A percentile compares a stretch with the other conserved stretches of the same genome.
phyloP scores from a whole-genome alignment of 2,797 vertebrate species.

The Buceros bicornis region DNA sequence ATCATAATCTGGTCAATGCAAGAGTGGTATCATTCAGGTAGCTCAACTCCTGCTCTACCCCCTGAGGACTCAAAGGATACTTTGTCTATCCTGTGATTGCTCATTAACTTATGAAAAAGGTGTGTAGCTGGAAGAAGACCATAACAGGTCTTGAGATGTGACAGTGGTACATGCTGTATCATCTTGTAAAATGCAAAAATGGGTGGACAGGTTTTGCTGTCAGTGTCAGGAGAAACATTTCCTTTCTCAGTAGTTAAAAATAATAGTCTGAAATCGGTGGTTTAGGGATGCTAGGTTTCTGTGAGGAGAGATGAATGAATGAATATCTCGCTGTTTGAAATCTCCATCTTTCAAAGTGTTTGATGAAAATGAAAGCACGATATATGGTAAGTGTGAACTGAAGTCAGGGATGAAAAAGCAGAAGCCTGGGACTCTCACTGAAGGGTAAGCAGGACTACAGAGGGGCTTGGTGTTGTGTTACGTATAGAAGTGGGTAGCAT shows the following conservation, averaged over 20 bases:
- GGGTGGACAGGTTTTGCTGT: constrained; percentile 9
- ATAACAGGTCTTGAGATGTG: background rate
- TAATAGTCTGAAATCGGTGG: constrained; percentile 37
- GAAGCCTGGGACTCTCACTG: background rate
- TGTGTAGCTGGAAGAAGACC: background rate
- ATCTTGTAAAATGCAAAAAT: constrained; percentile 37
- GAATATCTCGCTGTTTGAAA: constrained; percentile 47
- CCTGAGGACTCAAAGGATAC: constrained; percentile 26
- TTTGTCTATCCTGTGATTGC: constrained; percentile 67
- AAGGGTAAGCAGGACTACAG: background rate
- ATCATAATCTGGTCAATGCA: background rate
- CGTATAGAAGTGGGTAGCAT: background rate
- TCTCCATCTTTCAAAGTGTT: constrained; percentile 65
- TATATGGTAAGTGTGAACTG: constrained; percentile 53
- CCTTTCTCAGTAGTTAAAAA: constrained; percentile 60
- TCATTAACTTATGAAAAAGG: constrained; percentile 64
- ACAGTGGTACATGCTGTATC: background rate
- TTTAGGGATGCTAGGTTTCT: constrained; percentile 59
- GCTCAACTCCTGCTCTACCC: background rate
- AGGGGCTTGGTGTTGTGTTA: background rate
- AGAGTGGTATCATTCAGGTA: background rate
- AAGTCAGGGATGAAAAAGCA: constrained; percentile 46
- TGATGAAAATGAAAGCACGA: constrained; percentile 54
- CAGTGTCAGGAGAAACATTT: constrained; percentile 27
- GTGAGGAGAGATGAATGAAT: constrained; percentile 40